Evolutionary conservation across 2,797 vertebrate species (phyloP), one percentile per base, ranked within the genome.

Genomic region (Arnoldichthys spilopterus): DNA sequence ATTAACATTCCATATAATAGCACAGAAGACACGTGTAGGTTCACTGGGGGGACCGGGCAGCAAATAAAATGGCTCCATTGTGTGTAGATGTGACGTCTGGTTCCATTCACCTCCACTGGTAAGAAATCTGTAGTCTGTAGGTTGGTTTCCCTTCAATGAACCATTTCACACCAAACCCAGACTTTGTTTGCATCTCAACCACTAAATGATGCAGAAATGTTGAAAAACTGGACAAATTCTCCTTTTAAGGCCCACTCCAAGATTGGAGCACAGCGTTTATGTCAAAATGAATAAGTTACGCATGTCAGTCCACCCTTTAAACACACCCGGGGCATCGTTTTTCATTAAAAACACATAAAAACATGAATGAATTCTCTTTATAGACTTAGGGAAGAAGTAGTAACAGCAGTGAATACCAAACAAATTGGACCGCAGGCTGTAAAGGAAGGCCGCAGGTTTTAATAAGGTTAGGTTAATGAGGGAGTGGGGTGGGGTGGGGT

Each of bases 371-470:
- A 0, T 26, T 6, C 26, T 32, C 58, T 74, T 62, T 26, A 75
- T 8, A 66, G 49, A 24, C 24, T 56, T 77, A 40, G 37, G 40
- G 51, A 4, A 67, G 56, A 24, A 87, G 77, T 83, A 77, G 77
- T 72, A 87, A 83, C 84, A 77, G 78, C 82, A 88, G 88, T 64
- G 79, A 88, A 83, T 78, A 53, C 12, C 0, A 56, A 83, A 84
- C 85, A 86, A 89, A 87, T 82, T 85, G 74, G 76, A 87, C 83
- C 85, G 69, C 72, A 87, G 83, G 86, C 84, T 85, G 84, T 82
- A 89, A 86, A 61, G 85, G 83, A 87, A 82, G 72, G 32, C 47
- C 62, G 26, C 43, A n/a, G 37, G 30, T 20, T 87, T 87, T 78
- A 83, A 91, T 83, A 74, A 87, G 70, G 40, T 0, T 0, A 70